Evolutionary conservation across 2,113 vertebrate species (phyloP), one percentile per base, ranked within the genome.

Genomic region (Harpagus bidentatus): DNA sequence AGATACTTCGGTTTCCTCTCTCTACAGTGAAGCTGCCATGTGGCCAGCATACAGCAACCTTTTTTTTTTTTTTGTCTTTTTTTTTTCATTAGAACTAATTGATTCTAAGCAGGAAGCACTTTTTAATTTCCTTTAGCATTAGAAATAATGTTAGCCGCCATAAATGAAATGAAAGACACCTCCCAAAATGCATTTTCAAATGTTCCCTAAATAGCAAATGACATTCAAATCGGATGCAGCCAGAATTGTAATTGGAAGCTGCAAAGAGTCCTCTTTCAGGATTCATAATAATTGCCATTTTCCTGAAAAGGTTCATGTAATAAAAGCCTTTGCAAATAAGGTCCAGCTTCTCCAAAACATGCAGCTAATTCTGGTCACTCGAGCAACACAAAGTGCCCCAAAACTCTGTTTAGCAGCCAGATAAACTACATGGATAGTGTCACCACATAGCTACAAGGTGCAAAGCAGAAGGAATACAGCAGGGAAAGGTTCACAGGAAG

Each of bases 121-220:
- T 93, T 84, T 82, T 89, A 67, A 96, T 95, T 95, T 96, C 92
- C 86, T 92, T 91, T 73, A 82, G 38, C 72, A 29, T 82, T 43
- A 81, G 32, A 70, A 94, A 66, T 74, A 76, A 86, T 10, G 72
- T 86, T 92, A 82, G 52, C 42, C 61, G 1, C 65, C 55, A 43
- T 48, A 86, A 83, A 88, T 61, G 61, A 96, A 91, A 90, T 65
- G 69, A 90, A 88, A 92, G 92, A 53, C 78, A 74, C 77, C 43
- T 84, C 86, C 92, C 86, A 74, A 93, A 95, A 91, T 56, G 81
- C 77, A 59, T 82, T 91, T 94, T 71, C 89, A 81, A 50, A 89
- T 50, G 50, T 36, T 58, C 67, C 76, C 82, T 78, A 86, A 96
- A 94, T 73, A 95, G 86, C n/a, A 93, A 91, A 78, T 47, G 77